Base-by-base conservation (phyloP, 2,797 vertebrate species). In the Enteromius afrohamiltoni region DNA sequence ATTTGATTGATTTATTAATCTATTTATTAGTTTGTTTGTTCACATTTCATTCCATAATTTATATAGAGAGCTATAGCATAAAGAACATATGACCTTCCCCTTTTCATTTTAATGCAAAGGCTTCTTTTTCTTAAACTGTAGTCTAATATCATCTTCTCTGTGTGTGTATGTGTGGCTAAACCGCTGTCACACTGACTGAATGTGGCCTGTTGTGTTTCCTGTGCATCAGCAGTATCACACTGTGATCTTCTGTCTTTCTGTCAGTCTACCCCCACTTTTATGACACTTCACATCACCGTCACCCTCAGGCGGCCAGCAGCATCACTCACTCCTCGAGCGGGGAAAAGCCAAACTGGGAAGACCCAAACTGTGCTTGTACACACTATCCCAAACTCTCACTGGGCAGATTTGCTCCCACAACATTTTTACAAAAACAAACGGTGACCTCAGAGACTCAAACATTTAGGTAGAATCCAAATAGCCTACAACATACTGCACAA, bases 201-300 rank as follows among this genome's bases (percentile, higher is more conserved):
- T 23, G 34, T 60, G 53, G n/a, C 31, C 58, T 58, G 74, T 53
- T 76, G 53, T 76, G 51, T 42, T 60, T 76, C 53, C 74, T 58
- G 74, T 58, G 53, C 74, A 76, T 65, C 67, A 75, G 79, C 62
- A 79, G 68, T 79, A 83, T 83, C 62, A 80, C 68, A 75, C 62
- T 47, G 65, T 55, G 82, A 86, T 81, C 76, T 62, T 73, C 76
- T 76, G 49, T 51, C 68, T 69, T 80, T 47, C 62, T 77, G 86
- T 85, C 81, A 83, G 76, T 86, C 83, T 79, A 67, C 29, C 69
- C 47, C 70, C 53, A 8, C 65, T 58, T 60, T 77, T 55, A 69
- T 87, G 86, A 77, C 89, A 85, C 40, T 76, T 55, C 49, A 42
- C 68, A 88, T 89, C 62, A 87, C 23, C 53, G 7, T 88, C 86